Percentiles rank a stretch among this genome's conserved stretches.
Conservation (phyloP, 2,888 invertebrate genomes). For the Sarcophaga variegata region DNA sequence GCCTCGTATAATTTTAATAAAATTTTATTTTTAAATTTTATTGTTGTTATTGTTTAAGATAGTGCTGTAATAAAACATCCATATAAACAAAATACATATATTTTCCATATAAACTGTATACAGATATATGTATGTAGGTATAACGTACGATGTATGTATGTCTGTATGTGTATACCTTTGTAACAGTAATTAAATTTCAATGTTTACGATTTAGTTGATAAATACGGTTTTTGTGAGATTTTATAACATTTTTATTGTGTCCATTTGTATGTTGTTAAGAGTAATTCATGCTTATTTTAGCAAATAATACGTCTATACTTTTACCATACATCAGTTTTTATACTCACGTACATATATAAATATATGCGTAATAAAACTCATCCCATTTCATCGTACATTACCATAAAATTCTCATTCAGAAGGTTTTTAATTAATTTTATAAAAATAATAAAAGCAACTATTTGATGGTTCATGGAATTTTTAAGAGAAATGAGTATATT, state of each 20-base stretch:
- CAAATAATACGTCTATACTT: not conserved
- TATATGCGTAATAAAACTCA: not conserved
- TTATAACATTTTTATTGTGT: slow-evolving; percentile 65
- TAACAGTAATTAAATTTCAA: too few species aligned
- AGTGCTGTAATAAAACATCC: too few species aligned
- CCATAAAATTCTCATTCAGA: not conserved
- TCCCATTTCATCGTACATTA: too few species aligned
- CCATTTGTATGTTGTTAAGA: slow-evolving; percentile 58
- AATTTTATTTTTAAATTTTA: too few species aligned
- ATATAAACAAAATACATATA: too few species aligned
- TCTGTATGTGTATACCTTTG: too few species aligned
- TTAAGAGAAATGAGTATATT: too few species aligned
- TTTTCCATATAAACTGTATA: not conserved
- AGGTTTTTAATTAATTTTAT: not conserved
- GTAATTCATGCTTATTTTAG: slow-evolving; percentile 51
- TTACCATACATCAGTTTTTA: too few species aligned
- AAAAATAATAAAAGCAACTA: not conserved
- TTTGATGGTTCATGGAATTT: not conserved
- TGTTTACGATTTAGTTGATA: not conserved
- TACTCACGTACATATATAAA: not conserved
- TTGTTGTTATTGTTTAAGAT: too few species aligned
- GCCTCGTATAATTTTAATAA: too few species aligned
- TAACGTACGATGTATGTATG: not conserved
- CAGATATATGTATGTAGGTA: not conserved
- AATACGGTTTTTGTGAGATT: slow-evolving; percentile 32